Evolutionary conservation across 2,888 invertebrate genomes (phyloP), one percentile per base, ranked within the genome.

Genomic region (Hyppa rectilinea): DNA sequence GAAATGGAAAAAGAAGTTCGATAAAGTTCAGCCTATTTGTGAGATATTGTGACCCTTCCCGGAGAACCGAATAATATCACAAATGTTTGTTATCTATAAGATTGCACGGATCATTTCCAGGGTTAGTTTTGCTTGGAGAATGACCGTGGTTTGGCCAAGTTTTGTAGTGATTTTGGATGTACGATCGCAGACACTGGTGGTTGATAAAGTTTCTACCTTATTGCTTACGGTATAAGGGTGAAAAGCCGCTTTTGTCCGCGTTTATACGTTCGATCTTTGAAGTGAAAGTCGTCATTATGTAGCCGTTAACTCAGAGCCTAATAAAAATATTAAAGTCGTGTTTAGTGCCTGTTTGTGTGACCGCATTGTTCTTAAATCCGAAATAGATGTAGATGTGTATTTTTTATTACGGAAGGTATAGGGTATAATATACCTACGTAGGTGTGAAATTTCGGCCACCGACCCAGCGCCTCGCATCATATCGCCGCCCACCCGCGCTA

Each of bases 1-100:
- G 73, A 67, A 82, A 78, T 82, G 73, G 47, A 78, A 78, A 65
- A 65, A 64, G 61, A 69, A 69, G 43, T 78, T 62, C 14, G 14
- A 31, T 14, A 31, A 75, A 38, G 20, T 40, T 72, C 20, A 40
- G 34, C 20, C 12, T 43, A 38, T 63, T 61, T 62, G 38, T 53
- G 43, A 45, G 60, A 64, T 9, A 56, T 61, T 9, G 20, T 47
- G 58, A 56, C 45, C 47, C 50, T 69, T 61, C 49, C 23, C 29
- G 45, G 14, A 60, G 38, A 64, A 47, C 14, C 29, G 26, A 50
- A 64, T n/a, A 53, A 52, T 58, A 49, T 65, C 40, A 74, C 45
- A 60, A 52, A 78, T 61, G 71, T 40, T 29, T 77, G 23, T 43
- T 50, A 43, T 43, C 31, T 69, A 4, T 29, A 29, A 40, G 47